Evolutionary conservation across 2,113 vertebrate species (phyloP).

Genomic region (Cyprinus carpio): DNA sequence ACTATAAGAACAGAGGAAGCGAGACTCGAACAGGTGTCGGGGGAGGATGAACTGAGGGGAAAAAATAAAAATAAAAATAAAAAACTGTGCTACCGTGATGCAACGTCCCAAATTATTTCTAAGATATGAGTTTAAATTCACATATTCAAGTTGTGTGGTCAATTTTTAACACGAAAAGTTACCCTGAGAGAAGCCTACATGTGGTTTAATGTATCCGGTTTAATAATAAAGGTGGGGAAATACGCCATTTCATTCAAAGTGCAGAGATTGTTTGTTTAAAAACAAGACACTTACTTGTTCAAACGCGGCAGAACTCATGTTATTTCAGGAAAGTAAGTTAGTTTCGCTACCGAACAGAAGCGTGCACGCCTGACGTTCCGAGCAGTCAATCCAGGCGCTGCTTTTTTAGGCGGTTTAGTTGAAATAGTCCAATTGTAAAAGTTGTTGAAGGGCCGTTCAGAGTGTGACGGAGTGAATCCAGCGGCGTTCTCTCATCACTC

Average conservation of each 20-base stretch:
- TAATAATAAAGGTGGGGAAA: not conserved
- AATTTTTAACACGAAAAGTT: not conserved
- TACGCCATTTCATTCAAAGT: too few species aligned
- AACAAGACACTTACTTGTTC: not conserved
- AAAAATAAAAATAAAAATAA: too few species aligned
- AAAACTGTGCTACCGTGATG: not conserved
- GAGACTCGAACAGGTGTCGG: not conserved
- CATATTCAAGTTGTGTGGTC: not conserved
- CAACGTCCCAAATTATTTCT: too few species aligned
- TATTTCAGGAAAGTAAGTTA: not conserved
- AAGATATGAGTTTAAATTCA: not conserved
- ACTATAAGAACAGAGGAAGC: not conserved
- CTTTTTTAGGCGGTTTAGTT: not conserved
- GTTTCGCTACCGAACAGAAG: not conserved
- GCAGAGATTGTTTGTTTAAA: not conserved
- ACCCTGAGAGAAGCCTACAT: not conserved
- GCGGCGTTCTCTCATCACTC: not conserved
- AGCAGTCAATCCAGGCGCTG: not conserved
- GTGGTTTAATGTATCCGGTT: not conserved
- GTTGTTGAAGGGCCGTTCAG: not conserved
- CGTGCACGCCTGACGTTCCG: not conserved
- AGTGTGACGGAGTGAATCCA: not conserved
- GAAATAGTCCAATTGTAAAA: not conserved
- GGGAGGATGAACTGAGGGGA: too few species aligned
- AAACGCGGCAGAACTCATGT: slow-evolving; percentile 16